Conservation (phyloP, 2,797 vertebrate species). For the Cossypha heuglini region DNA sequence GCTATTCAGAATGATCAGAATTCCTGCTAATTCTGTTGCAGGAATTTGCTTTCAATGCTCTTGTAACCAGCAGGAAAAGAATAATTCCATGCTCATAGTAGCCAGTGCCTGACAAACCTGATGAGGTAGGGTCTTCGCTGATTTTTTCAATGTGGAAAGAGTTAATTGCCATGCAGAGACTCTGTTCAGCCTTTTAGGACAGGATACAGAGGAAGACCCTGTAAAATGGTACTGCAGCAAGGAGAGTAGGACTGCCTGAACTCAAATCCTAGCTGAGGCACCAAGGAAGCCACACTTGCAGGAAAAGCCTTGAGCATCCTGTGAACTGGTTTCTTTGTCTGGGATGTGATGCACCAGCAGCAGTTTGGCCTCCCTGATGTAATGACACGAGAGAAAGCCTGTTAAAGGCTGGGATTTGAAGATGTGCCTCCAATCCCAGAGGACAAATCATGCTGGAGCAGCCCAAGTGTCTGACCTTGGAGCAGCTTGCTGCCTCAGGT, state of each 20-base stretch:
- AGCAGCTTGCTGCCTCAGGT: not conserved
- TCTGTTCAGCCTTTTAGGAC: not conserved
- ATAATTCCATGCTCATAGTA: not conserved
- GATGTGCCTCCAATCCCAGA: fast-evolving
- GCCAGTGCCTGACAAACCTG: not conserved
- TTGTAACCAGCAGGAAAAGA: not conserved
- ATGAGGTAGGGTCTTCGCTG: not conserved
- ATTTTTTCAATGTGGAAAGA: not conserved
- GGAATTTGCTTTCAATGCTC: not conserved
- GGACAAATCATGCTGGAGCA: not conserved
- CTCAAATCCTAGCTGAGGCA: not conserved
- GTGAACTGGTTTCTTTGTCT: not conserved
- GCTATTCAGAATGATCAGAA: too few relatives aligned
- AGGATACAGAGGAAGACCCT: not conserved
- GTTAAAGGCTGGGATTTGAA: not conserved
- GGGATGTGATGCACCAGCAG: not conserved
- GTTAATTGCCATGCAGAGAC: not conserved
- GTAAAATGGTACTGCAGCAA: not conserved
- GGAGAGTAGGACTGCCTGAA: not conserved
- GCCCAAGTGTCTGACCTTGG: not conserved
- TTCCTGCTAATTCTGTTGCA: not conserved
- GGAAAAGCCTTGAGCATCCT: not conserved
- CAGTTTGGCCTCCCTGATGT: not conserved
- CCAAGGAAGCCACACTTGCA: not conserved
- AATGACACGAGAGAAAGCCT: not conserved